Percentiles rank a stretch among this genome's conserved stretches.
These are phyloP conservation scores for Ophioninae sp. DNA, from an alignment of 2,888 invertebrate species.

Conservation along the genomic window DNA sequence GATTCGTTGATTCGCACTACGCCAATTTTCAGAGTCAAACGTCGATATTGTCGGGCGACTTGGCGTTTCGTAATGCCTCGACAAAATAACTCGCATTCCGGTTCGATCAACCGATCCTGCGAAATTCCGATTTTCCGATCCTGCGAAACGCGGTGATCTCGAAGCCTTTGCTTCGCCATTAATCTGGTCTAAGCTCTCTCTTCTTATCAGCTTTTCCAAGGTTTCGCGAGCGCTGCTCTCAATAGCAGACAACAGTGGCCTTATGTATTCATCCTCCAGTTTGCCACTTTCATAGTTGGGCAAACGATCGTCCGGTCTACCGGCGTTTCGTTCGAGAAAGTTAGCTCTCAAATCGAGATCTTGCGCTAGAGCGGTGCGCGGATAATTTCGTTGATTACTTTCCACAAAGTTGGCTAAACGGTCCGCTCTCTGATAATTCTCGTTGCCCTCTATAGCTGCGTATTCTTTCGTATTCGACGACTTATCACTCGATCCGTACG, in stretches of 20 bases:
- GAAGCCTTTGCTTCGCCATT: not conserved
- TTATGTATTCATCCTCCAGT: constrained; percentile 31
- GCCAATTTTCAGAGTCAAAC: not conserved
- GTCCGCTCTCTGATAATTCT: not conserved
- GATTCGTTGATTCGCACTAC: not conserved
- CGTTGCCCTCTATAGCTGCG: not conserved
- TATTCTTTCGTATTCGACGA: not conserved
- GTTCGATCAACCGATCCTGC: not conserved
- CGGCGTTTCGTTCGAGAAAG: not conserved
- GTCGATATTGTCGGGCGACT: not conserved
- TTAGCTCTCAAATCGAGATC: not conserved
- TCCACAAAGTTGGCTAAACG: not conserved
- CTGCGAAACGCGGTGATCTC: constrained; percentile 16
- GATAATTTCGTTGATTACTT: not conserved
- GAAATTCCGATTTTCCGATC: constrained; percentile 18
- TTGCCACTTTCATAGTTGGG: not conserved
- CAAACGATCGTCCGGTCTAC: not conserved
- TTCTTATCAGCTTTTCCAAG: constrained; percentile 17
- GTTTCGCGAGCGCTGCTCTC: constrained; percentile 43
- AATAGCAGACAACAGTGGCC: constrained; percentile 41
- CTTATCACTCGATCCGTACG: not conserved
- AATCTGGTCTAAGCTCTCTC: not conserved
- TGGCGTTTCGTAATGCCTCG: not conserved
- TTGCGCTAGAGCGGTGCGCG: not conserved
- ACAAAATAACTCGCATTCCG: not conserved